Conservation (phyloP, 2,113 vertebrate species). For the Passerina amoena region DNA sequence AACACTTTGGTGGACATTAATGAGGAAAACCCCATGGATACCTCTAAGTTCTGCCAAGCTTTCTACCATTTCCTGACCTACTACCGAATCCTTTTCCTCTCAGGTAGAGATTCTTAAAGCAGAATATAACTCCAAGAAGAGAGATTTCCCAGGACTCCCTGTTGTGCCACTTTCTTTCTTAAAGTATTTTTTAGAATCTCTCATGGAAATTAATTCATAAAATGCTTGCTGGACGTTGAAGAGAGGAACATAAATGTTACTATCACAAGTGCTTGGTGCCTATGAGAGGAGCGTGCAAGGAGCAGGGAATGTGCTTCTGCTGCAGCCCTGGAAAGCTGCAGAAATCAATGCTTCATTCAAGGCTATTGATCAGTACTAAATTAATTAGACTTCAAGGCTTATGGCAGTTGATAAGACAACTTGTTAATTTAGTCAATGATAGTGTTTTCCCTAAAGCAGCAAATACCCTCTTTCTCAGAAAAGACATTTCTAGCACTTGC, state of each 20-base stretch:
- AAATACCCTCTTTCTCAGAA: slow-evolving; percentile 82
- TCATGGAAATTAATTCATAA: background rate
- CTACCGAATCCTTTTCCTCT: background rate
- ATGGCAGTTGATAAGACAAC: slow-evolving; percentile 86
- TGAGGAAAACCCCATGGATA: background rate
- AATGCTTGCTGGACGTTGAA: background rate
- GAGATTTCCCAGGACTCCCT: background rate
- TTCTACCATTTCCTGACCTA: background rate
- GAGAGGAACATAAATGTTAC: slow-evolving; percentile 7
- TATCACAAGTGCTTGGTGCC: background rate
- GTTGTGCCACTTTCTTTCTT: background rate
- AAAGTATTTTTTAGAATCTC: background rate
- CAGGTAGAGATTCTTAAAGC: background rate
- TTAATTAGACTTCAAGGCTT: slow-evolving; percentile 88
- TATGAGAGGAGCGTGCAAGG: background rate
- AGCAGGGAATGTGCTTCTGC: slow-evolving; percentile 59
- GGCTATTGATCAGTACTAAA: slow-evolving; percentile 86
- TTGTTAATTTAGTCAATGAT: slow-evolving; percentile 87
- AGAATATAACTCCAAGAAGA: background rate
- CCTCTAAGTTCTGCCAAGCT: background rate
- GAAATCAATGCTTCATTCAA: slow-evolving; percentile 88
- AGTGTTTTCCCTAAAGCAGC: slow-evolving; percentile 84
- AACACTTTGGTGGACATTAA: background rate
- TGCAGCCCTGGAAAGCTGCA: slow-evolving; percentile 59
- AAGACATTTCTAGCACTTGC: slow-evolving; percentile 72